Conservation (phyloP, 2,113 vertebrate species). For the Coracopsis vasa region DNA sequence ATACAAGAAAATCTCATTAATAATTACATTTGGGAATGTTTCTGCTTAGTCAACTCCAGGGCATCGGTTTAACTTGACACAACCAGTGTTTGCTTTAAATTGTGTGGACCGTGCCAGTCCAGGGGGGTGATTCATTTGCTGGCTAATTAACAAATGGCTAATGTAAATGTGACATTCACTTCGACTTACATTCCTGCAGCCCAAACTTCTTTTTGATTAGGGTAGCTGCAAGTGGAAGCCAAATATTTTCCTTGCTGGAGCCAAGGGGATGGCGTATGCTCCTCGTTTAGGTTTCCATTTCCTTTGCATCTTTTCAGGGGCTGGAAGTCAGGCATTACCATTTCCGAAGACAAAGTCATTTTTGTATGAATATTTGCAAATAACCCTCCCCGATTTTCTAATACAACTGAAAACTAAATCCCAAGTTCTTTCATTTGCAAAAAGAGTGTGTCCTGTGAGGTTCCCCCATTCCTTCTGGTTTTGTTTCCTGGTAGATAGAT, state of each 20-base stretch:
- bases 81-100: slow-evolving; percentile 21
- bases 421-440: not conserved
- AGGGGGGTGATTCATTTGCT: slow-evolving; percentile 28
- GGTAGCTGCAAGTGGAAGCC: slow-evolving; percentile 57
- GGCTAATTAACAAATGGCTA: slow-evolving; percentile 55
- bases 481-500: not conserved
- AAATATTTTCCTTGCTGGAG: slow-evolving; percentile 60
- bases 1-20: slow-evolving; percentile 11
- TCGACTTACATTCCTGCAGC: slow-evolving; percentile 40
- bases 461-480: not conserved
- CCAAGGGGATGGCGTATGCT: slow-evolving; percentile 36
- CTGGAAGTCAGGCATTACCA: not conserved
- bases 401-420: not conserved
- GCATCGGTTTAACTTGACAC: slow-evolving; percentile 13
- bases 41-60: slow-evolving; percentile 21
- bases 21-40: slow-evolving; percentile 29
- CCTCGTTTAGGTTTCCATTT: slow-evolving; percentile 52
- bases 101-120: not conserved
- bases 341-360: slow-evolving; percentile 23
- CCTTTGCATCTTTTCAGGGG: slow-evolving; percentile 54
- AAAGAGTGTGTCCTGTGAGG: not conserved
- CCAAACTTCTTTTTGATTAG: slow-evolving; percentile 49
- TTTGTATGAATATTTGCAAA: slow-evolving; percentile 12
- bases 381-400: not conserved
- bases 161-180: slow-evolving; percentile 57